Conservation (phyloP, 2,797 vertebrate genomes). For the Dryobates pubescens region DNA sequence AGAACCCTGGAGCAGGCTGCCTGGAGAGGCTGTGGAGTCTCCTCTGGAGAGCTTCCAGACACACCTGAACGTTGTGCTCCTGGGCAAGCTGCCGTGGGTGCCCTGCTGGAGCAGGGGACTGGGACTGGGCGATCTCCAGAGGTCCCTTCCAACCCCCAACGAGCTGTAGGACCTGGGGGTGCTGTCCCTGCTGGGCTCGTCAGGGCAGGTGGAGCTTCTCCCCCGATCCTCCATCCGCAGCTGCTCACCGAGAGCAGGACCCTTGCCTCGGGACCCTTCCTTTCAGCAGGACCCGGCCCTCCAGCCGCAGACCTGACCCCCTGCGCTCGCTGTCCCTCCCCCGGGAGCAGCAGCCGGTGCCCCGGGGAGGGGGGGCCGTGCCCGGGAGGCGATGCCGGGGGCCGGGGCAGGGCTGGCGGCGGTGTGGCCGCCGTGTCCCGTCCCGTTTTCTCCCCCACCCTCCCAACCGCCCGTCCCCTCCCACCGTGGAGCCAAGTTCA, state of each 20-base stretch:
- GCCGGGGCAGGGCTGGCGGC: constrained; percentile 14
- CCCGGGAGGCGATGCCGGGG: background rate
- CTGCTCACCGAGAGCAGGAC: background rate
- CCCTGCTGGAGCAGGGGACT: background rate
- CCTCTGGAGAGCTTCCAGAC: background rate
- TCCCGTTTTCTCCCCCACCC: background rate
- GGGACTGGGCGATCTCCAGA: background rate
- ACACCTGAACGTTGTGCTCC: too few relatives aligned
- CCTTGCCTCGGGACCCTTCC: too few relatives aligned
- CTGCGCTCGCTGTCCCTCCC: background rate
- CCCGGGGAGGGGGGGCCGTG: background rate
- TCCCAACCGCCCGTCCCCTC: constrained; percentile 19
- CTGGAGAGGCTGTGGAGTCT: background rate
- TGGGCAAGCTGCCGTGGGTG: too few relatives aligned
- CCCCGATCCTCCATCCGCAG: background rate
- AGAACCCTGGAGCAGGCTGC: background rate
- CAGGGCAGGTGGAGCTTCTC: background rate
- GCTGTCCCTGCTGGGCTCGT: background rate
- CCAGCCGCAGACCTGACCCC: background rate
- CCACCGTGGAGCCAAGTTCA: constrained; percentile 66
- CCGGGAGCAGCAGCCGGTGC: background rate
- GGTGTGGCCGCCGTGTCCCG: background rate
- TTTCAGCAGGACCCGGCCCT: too few relatives aligned
- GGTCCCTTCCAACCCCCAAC: background rate
- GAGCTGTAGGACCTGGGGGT: background rate